Evolutionary conservation across 1,140 invertebrate genomes (phyloP), one percentile per base, ranked within the genome.

Genomic region (Mylabris phalerata): DNA sequence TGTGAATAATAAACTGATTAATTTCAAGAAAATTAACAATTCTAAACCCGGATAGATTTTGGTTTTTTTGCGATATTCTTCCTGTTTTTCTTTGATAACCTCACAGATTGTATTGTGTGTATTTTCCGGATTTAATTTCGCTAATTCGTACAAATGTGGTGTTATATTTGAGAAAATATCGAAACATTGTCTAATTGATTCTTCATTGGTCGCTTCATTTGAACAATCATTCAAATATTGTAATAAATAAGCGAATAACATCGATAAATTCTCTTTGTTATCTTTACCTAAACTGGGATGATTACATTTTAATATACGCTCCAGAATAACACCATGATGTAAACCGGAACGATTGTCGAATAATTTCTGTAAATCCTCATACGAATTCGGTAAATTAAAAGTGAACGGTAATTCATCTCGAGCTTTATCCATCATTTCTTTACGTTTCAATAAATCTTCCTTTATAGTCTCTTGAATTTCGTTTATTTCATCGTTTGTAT

Each of bases 301-400:
- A 76, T 92, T 89, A 63, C 84, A 89, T 76, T 92, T 92, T 44
- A 94, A 86, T 62, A 95, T 84, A 66, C 91, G 81, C 63, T 92
- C 85, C 48, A 95, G 65, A 7, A 93, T 85, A 5, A 83, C 77
- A 2, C 80, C 74, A 62, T 90, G 86, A 61, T 89, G 80, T 4
- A 80, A 73, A 6, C 80, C 73, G 39, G 77, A 77, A 57, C 84
- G 81, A 24, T 80, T 75, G 46, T 78, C 68, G 39, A 95, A 71
- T 44, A 90, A 65, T 64, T 82, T 73, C 69, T 84, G 71, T 41
- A 92, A 80, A 62, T 81, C 80, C 58, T 88, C 82, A 68, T 86
- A 88, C 39, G 64, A 79, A 38, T 80, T 77, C 19, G 89, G 87
- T 60, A 84, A 82, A 71, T 75, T 69, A 66, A 83, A 89, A n/a